A percentile compares a stretch with the other conserved stretches of the same genome.
Evolutionary conservation across 1,140 invertebrate genomes (phyloP).

Genomic region (Andrena cerasifolii): DNA sequence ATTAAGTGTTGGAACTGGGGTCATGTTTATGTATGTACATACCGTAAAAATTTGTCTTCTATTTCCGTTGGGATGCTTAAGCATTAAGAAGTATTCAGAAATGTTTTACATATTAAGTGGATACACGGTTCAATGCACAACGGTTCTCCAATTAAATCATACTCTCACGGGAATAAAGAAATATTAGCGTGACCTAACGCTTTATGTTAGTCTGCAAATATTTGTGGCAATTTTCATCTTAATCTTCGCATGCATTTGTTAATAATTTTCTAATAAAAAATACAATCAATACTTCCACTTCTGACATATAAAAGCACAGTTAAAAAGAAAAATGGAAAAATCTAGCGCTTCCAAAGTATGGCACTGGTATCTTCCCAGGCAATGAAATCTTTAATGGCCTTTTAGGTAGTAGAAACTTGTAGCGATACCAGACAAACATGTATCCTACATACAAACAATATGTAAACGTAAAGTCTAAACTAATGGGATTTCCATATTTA

Average conservation of each 20-base stretch:
- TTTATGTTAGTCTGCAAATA: constrained; percentile 13
- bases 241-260: constrained; percentile 1
- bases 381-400: constrained; percentile 74
- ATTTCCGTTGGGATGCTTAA: not conserved
- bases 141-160: constrained; percentile 5
- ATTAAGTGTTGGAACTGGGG: not conserved
- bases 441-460: constrained; percentile 69
- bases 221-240: not conserved
- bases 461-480: constrained; percentile 37
- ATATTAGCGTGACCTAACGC: not conserved
- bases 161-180: not conserved
- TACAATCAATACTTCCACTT: constrained; percentile 8
- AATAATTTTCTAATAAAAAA: not conserved
- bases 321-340: constrained; percentile 40
- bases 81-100: not conserved
- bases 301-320: constrained; percentile 1
- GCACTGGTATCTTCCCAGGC: constrained; percentile 68
- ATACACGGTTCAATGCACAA: constrained; percentile 23
- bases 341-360: constrained; percentile 66
- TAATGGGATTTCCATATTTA: constrained; percentile 33
- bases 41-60: not conserved
- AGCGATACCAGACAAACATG: constrained; percentile 65
- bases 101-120: constrained; percentile 24
- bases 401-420: constrained; percentile 68
- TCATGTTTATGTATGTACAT: not conserved